Base-by-base conservation (phyloP, 2,113 vertebrate genomes). In the Forbesichthys papilliferus region DNA sequence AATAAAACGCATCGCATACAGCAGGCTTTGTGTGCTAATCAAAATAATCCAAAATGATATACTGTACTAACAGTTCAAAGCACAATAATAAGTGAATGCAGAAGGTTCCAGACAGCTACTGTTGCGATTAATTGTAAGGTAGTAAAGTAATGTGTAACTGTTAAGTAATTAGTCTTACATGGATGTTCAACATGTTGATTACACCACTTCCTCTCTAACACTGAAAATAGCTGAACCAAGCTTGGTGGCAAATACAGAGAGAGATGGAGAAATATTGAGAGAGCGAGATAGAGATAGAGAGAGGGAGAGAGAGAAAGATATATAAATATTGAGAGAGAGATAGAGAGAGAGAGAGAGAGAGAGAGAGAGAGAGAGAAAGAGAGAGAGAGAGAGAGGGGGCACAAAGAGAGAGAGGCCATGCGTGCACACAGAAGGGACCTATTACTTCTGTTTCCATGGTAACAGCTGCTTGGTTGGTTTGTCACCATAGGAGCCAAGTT, bases 371-470 rank as follows among this genome's bases (percentile, higher is more conserved):
- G 20, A 20, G 20, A 20, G 20, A 20, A 1, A 20, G 20, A 20
- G 20, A 2, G 20, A 20, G 20, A 20, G 20, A 20, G 20, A 79
- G 70, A 77, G 11, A 53, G 68, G 69, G 20, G 61, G 20, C 16
- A 53, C 70, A 56, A 61, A 70, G 68, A 67, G 73, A 82, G 79
- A 68, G 59, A 77, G 75, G 83, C 75, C 78, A 60, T 16, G 49
- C 52, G 64, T 4, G 36, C 65, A 78, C 46, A 66, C 77, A 80
- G 68, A 75, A 73, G 86, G 76, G 81, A 85, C 88, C 79, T 77
- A 89, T 89, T 91, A 91, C 84, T 90, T 89, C 86, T 88, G 92
- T 93, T 93, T 89, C 92, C 80, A 92, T 92, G 90, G 92, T 85
- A 92, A 93, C 91, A 81, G 86, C 86, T 89, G 85, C 85, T 91